Evolutionary conservation across 2,888 invertebrate species (phyloP).

Genomic region (Meghimatium bilineatum): DNA sequence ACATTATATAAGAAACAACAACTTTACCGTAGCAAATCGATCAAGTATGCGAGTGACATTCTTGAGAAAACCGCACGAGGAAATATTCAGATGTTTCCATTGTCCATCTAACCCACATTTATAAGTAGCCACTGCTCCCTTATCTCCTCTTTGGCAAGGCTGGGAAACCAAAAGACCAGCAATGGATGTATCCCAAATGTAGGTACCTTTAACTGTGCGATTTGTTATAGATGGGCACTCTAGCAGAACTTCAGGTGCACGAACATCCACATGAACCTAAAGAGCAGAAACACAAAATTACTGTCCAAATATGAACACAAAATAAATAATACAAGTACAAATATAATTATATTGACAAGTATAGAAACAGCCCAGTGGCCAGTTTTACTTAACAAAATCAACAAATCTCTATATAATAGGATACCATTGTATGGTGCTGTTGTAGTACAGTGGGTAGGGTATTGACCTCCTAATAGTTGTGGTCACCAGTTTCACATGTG

Average conservation of each 20-base stretch:
- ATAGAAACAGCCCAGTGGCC: too few species aligned
- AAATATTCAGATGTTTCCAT: constrained; percentile 87
- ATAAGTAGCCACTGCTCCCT: constrained; percentile 76
- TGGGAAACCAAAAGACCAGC: constrained; percentile 66
- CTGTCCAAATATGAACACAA: too few species aligned
- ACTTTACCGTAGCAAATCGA: constrained; percentile 78
- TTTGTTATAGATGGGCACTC: constrained; percentile 82
- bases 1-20: background rate
- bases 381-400: too few species aligned
- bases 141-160: constrained; percentile 65
- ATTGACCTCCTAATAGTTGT: too few species aligned
- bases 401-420: too few species aligned
- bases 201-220: constrained; percentile 86
- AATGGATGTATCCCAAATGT: constrained; percentile 88
- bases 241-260: constrained; percentile 78
- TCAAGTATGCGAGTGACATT: constrained; percentile 84
- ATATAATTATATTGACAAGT: too few species aligned
- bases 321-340: too few species aligned
- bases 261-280: constrained; percentile 43
- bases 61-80: constrained; percentile 87
- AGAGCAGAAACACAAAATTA: background rate
- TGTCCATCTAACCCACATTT: constrained; percentile 81
- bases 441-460: too few species aligned
- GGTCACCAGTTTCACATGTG: too few species aligned
- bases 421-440: too few species aligned